Evolutionary conservation across 2,888 invertebrate species (phyloP).

Genomic region (Drosophila diplacantha): DNA sequence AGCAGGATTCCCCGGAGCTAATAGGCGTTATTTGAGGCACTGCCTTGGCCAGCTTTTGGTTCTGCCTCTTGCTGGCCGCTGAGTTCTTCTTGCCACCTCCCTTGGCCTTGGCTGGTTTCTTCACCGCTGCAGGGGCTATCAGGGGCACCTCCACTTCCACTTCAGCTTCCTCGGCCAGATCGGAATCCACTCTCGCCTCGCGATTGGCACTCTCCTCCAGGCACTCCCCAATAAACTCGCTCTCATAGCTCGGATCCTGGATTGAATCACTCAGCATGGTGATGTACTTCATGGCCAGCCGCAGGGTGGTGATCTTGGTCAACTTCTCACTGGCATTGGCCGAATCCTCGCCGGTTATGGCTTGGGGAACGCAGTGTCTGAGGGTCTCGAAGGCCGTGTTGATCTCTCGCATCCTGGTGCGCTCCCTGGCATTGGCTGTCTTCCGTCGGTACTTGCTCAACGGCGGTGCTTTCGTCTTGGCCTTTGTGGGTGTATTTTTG

Average conservation of each 20-base stretch:
- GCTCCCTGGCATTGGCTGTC: slow-evolving; percentile 92
- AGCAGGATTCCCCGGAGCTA: slow-evolving; percentile 59
- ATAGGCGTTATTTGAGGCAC: background rate
- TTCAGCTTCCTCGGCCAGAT: slow-evolving; percentile 35
- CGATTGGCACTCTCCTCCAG: slow-evolving; percentile 59
- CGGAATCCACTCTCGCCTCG: slow-evolving; percentile 44
- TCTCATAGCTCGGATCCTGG: slow-evolving; percentile 76
- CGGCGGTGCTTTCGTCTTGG: slow-evolving; percentile 84
- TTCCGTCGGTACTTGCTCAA: slow-evolving; percentile 93
- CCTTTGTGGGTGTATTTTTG: slow-evolving; percentile 56
- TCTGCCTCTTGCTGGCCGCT: slow-evolving; percentile 30
- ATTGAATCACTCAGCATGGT: slow-evolving; percentile 85
- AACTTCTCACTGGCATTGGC: slow-evolving; percentile 85
- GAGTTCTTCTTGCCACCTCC: slow-evolving; percentile 44
- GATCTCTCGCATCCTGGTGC: slow-evolving; percentile 92
- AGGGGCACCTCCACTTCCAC: slow-evolving; percentile 27
- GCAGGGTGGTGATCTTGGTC: slow-evolving; percentile 92
- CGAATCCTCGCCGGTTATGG: slow-evolving; percentile 74
- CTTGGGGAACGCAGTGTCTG: slow-evolving; percentile 85
- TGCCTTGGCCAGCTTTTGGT: slow-evolving; percentile 32
- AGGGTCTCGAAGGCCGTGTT: slow-evolving; percentile 92
- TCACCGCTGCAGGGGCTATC: slow-evolving; percentile 30
- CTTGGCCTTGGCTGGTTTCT: slow-evolving; percentile 39
- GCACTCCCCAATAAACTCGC: slow-evolving; percentile 70
- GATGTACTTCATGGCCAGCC: slow-evolving; percentile 93